Percentiles rank a stretch among this genome's conserved stretches.
Conservation (phyloP, 2,888 invertebrate genomes). For the Dyspetes luteomarginatus region DNA sequence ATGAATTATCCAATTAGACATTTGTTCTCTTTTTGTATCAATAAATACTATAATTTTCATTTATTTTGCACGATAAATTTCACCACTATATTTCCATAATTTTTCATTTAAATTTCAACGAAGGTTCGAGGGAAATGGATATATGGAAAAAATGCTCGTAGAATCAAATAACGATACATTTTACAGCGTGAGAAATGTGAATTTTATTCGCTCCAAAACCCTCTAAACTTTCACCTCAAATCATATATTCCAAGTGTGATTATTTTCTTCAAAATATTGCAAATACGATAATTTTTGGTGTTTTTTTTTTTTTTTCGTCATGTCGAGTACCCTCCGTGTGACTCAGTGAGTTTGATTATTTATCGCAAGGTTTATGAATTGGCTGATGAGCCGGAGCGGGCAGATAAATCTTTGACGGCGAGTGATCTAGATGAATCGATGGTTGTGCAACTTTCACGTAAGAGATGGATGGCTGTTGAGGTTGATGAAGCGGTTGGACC, state of each 20-base stretch:
- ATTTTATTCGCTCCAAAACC: neutral
- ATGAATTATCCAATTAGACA: no score
- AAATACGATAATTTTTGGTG: neutral
- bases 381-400: conserved; percentile 58
- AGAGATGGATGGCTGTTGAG: conserved; percentile 63
- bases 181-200: neutral
- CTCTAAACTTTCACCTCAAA: neutral
- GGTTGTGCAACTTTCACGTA: conserved; percentile 69
- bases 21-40: no score
- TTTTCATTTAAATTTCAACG: no score
- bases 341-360: neutral
- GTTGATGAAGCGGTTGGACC: conserved; percentile 66
- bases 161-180: neutral
- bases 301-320: neutral
- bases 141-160: neutral
- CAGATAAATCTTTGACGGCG: conserved; percentile 69
- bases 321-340: neutral
- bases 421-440: conserved; percentile 69
- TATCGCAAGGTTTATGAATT: conserved; percentile 47
- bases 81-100: no score
- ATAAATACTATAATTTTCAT: no score
- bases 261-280: neutral
- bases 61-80: neutral
- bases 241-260: neutral
- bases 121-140: neutral